Percentiles rank a stretch among this genome's conserved stretches.
These are phyloP conservation scores for Tetramorium alpestre DNA, from an alignment of 1,140 invertebrate species.

Conservation along the genomic window DNA sequence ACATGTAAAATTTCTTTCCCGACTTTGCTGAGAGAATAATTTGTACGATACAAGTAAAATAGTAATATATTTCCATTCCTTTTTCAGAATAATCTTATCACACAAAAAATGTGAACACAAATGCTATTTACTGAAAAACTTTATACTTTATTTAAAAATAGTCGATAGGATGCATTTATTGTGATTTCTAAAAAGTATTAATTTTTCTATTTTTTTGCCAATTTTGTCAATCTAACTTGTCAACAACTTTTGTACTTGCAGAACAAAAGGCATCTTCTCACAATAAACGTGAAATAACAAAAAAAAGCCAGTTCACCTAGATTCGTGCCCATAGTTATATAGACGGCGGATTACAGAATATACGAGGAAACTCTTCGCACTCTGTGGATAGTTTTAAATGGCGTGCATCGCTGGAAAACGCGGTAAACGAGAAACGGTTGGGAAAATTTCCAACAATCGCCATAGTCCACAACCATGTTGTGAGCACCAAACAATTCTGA, in stretches of 20 bases:
- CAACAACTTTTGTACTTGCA: background rate
- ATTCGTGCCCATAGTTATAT: conserved; percentile 1
- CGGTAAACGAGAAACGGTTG: conserved; percentile 56
- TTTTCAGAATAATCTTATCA: background rate
- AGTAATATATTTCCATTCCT: background rate
- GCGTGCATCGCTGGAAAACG: conserved; percentile 55
- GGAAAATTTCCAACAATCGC: conserved; percentile 64
- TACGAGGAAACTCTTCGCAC: background rate
- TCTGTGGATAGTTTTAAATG: conserved; percentile 37
- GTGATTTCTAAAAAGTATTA: background rate
- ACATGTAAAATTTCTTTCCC: background rate
- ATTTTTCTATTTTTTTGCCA: background rate
- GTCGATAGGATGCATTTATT: background rate
- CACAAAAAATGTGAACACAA: background rate
- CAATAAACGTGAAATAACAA: background rate
- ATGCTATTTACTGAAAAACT: background rate
- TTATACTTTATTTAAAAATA: background rate
- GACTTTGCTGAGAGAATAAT: background rate
- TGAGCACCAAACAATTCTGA: conserved; percentile 53
- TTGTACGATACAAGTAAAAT: background rate
- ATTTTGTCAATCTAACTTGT: conserved; percentile 6
- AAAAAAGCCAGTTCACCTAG: conserved; percentile 3
- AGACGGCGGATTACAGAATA: conserved; percentile 5
- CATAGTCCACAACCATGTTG: conserved; percentile 38
- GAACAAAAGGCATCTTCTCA: conserved; percentile 18